phyloP scores from a whole-genome alignment of 2,797 vertebrate genomes.

The Streptopelia turtur region DNA sequence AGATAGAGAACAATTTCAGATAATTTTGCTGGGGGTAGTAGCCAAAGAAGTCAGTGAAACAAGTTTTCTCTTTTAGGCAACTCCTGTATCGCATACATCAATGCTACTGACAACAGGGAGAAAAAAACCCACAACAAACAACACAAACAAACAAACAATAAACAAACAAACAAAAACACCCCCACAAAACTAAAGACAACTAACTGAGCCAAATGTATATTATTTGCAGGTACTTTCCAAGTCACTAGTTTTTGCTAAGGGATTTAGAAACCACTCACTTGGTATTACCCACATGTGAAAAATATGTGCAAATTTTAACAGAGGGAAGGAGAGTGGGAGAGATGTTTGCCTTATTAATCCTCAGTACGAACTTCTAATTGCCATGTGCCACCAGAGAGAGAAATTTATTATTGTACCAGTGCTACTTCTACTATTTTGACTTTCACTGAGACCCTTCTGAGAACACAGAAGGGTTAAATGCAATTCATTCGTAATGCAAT shows the following conservation, averaged over 20 bases:
- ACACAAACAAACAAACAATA: too few relatives aligned
- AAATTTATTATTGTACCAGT: background rate
- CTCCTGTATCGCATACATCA: accelerated
- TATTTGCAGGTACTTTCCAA: background rate
- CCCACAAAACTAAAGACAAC: background rate
- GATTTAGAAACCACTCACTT: background rate
- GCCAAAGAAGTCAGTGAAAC: background rate
- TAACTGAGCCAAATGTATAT: background rate
- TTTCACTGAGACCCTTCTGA: background rate
- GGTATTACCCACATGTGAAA: background rate
- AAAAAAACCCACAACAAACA: background rate
- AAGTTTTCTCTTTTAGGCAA: too few relatives aligned
- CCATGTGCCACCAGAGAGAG: background rate
- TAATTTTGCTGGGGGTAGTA: background rate
- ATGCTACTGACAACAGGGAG: background rate
- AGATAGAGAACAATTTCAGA: background rate
- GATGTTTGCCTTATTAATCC: background rate
- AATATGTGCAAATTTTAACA: background rate
- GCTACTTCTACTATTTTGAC: background rate
- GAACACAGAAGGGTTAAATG: background rate
- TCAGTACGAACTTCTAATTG: background rate
- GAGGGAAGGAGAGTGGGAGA: background rate
- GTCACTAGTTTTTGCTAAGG: background rate
- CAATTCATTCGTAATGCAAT: background rate
- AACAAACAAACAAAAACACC: too few relatives aligned